A percentile compares a stretch with the other conserved stretches of the same genome.
Evolutionary conservation across 2,797 vertebrate genomes (phyloP).

Genomic region (Eleutherodactylus coqui): DNA sequence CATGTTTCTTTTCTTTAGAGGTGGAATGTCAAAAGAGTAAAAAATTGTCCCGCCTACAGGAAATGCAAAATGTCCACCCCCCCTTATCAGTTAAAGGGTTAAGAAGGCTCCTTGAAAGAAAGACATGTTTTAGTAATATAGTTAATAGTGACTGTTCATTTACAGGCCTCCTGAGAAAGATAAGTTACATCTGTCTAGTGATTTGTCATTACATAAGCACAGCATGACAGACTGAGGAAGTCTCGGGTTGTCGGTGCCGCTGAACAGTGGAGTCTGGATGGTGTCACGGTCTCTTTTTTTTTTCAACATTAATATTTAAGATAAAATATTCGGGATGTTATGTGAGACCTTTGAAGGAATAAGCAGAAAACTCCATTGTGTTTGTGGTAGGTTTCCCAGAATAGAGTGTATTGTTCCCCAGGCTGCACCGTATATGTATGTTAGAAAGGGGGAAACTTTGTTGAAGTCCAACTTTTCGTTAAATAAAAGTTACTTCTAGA

Average conservation of each 20-base stretch:
- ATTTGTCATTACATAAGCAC: conserved; percentile 19
- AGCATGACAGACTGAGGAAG: conserved; percentile 25
- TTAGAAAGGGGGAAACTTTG: neutral
- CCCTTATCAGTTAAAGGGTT: no score
- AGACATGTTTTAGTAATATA: no score
- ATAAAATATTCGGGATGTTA: conserved; percentile 37
- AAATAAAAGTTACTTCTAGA: neutral
- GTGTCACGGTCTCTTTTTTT: neutral
- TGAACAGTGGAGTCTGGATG: conserved; percentile 6
- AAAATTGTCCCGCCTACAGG: no score
- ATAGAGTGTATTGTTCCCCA: neutral
- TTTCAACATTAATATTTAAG: conserved; percentile 38
- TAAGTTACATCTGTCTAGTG: conserved; percentile 22
- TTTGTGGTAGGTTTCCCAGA: neutral
- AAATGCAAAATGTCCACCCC: no score
- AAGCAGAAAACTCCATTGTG: neutral
- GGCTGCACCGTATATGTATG: neutral
- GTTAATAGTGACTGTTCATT: neutral
- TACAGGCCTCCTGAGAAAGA: neutral
- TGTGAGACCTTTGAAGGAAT: neutral
- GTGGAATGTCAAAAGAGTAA: no score
- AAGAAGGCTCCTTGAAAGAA: neutral
- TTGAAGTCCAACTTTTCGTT: no score
- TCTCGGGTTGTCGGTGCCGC: neutral
- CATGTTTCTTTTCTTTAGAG: no score